These are phyloP conservation scores for Aeoliscus strigatus DNA, from an alignment of 2,797 vertebrate species.

Conservation along the genomic window DNA sequence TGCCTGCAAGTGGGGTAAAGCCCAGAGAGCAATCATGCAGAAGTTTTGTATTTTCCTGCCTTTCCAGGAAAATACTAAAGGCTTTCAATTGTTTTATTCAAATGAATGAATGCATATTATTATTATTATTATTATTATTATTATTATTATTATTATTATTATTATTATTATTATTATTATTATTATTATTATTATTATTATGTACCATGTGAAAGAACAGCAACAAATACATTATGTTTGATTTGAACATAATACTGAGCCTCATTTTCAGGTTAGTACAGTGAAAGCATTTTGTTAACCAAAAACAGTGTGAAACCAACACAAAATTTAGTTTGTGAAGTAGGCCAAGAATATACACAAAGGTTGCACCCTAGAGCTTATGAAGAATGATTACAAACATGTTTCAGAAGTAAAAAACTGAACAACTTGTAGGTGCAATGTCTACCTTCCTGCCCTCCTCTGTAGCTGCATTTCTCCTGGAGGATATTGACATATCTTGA, in stretches of 20 bases:
- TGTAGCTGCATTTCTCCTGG: conserved; percentile 42
- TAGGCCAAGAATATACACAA: conserved; percentile 29
- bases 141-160: conserved; percentile 9
- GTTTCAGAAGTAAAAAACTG: conserved; percentile 31
- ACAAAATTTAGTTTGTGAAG: conserved; percentile 11
- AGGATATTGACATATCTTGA: conserved; percentile 42
- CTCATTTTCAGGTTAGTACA: conserved; percentile 1
- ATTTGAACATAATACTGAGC: conserved; percentile 5
- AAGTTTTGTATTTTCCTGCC: conserved; percentile 25
- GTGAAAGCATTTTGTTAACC: conserved; percentile 11
- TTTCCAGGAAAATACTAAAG: conserved; percentile 39
- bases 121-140: conserved; percentile 8
- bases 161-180: conserved; percentile 6
- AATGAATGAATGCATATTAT: conserved; percentile 2
- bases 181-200: conserved; percentile 9
- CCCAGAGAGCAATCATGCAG: conserved; percentile 38
- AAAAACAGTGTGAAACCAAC: conserved; percentile 9
- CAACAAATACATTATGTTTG: conserved; percentile 2
- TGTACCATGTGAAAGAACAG: conserved; percentile 1
- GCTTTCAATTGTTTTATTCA: conserved; percentile 24
- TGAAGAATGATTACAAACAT: conserved; percentile 43
- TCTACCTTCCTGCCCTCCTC: conserved; percentile 39
- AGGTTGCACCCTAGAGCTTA: conserved; percentile 27
- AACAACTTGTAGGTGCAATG: conserved; percentile 40
- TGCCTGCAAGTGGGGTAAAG: conserved; percentile 38